These are phyloP conservation scores for Drosophila sproati DNA, from an alignment of 1,140 invertebrate species.

Conservation along the genomic window DNA sequence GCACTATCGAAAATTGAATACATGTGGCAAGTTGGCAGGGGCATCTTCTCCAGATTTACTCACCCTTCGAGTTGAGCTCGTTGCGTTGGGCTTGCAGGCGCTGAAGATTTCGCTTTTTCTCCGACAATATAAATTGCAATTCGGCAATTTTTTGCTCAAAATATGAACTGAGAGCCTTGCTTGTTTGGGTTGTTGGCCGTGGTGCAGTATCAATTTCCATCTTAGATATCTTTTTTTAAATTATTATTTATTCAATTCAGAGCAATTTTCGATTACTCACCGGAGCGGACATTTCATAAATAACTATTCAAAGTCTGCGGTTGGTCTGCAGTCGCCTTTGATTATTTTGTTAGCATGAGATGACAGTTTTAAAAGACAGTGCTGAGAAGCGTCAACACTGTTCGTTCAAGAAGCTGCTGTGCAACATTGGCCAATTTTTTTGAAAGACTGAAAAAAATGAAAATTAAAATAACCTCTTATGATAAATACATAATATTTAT, in stretches of 20 bases:
- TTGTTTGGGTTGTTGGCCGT: constrained; percentile 81
- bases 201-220: constrained; percentile 94
- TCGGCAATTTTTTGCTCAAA: constrained; percentile 99
- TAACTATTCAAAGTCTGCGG: constrained; percentile 2
- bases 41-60: background rate
- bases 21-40: background rate
- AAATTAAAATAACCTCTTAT: background rate
- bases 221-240: constrained; percentile 1
- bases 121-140: constrained; percentile 95
- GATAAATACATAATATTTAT: background rate
- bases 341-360: constrained; percentile 32
- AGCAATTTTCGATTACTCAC: constrained; percentile 10
- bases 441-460: background rate
- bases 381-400: constrained; percentile 18
- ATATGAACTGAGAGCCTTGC: constrained; percentile 94
- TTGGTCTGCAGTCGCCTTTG: background rate
- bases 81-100: constrained; percentile 99
- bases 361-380: constrained; percentile 38
- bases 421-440: background rate
- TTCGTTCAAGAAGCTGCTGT: background rate
- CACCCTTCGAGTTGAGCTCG: constrained; percentile 99
- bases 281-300: background rate
- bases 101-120: constrained; percentile 98
- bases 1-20: constrained; percentile 15
- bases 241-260: background rate